Evolutionary conservation across 2,888 invertebrate species (phyloP), one percentile per base, ranked within the genome.

Genomic region (Diarsia brunnea): DNA sequence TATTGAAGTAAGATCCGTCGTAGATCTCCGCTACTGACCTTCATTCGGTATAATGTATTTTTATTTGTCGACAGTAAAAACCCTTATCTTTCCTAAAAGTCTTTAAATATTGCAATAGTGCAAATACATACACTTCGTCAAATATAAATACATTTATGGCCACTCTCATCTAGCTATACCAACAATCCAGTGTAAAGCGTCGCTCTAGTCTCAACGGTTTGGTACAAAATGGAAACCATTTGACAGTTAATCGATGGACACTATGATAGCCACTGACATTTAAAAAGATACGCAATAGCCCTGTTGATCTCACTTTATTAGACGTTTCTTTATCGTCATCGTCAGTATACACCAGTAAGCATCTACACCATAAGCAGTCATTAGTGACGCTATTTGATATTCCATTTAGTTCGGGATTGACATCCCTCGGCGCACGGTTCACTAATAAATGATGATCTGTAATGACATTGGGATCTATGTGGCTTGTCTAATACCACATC

Each of bases 371-470:
- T n/a, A n/a, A n/a, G n/a, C 38, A 2, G 38, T 43, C 67, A 53
- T 73, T 64, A 70, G 68, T 77, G 77, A 79, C 77, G 81, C 78
- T 81, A 89, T 90, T 87, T 80, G 85, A 84, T 88, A 90, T 90
- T 89, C 89, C 85, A 88, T 90, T 89, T 81, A 81, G 75, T 51
- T 69, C 69, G 53, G 45, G 61, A 74, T 78, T 82, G 74, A 69
- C 78, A 79, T 79, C 80, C 78, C 82, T 19, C 27, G 27, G 49
- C 69, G 72, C 68, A 63, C 45, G 72, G 73, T n/a, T 81, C 49
- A 70, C 82, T 87, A 87, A 87, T 90, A 89, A 89, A 87, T 90
- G 87, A 89, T 89, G 83, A 69, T 73, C 53, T 63, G 49, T 84
- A 83, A 84, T 88, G 87, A 79, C 70, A 77, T 72, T 51, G 24